A percentile compares a stretch with the other conserved stretches of the same genome.
Conservation (phyloP, 2,113 vertebrate genomes). For the Mus pahari region DNA sequence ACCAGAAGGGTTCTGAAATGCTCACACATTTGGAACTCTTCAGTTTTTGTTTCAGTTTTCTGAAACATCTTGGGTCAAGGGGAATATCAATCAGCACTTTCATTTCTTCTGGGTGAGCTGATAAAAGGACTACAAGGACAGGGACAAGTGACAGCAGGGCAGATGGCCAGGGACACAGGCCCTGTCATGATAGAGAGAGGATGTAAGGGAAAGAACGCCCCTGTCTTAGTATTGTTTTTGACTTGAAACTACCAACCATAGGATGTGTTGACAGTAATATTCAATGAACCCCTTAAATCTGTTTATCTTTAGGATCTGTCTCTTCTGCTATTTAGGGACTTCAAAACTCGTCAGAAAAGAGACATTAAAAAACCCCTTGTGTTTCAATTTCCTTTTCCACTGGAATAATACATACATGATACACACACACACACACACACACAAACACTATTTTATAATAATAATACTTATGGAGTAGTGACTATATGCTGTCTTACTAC, state of each 20-base stretch:
- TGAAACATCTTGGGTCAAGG: neutral
- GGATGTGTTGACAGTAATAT: neutral
- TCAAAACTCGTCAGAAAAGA: neutral
- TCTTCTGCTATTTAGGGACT: neutral
- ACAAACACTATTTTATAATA: neutral
- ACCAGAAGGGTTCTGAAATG: neutral
- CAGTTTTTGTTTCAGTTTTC: slow-evolving; percentile 12
- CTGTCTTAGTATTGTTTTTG: neutral
- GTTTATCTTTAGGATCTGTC: neutral
- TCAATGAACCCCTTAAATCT: neutral
- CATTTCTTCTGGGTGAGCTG: slow-evolving; percentile 16
- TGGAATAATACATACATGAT: neutral
- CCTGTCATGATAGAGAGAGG: neutral
- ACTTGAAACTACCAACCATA: neutral
- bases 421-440: neutral
- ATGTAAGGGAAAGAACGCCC: neutral
- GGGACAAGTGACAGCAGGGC: neutral
- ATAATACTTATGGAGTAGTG: neutral
- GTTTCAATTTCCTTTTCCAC: slow-evolving; percentile 2
- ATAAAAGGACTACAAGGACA: neutral
- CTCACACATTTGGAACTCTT: neutral
- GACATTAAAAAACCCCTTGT: neutral
- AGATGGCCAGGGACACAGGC: neutral
- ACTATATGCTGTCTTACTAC: neutral
- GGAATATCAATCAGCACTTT: neutral